A percentile compares a stretch with the other conserved stretches of the same genome.
These are phyloP conservation scores for Catharus ustulatus DNA, from an alignment of 2,797 vertebrate species.

Conservation along the genomic window DNA sequence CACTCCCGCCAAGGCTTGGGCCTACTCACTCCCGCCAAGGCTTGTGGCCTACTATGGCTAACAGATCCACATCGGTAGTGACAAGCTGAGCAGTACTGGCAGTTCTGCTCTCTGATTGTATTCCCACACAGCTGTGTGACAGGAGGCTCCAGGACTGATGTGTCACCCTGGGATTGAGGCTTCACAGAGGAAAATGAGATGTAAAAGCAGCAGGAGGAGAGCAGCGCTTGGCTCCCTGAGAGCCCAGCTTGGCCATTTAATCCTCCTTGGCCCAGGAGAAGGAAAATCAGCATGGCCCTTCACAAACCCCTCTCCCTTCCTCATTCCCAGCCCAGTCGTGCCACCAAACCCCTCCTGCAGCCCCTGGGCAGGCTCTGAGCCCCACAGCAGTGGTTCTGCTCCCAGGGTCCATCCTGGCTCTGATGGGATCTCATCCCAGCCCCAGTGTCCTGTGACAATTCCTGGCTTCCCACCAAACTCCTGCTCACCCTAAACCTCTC, in stretches of 20 bases:
- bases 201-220: neutral
- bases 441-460: neutral
- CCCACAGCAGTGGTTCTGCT: fast-evolving
- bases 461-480: neutral
- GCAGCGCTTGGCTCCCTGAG: neutral
- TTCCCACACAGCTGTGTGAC: neutral
- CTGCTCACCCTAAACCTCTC: neutral
- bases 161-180: neutral
- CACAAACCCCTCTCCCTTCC: neutral
- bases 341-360: neutral
- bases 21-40: too few relatives aligned
- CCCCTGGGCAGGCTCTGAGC: neutral
- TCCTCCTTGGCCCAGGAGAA: fast-evolving
- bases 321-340: neutral
- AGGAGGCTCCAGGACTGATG: neutral
- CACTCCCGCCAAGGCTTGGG: too few relatives aligned
- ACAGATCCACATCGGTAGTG: too few relatives aligned
- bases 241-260: neutral
- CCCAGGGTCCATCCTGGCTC: neutral
- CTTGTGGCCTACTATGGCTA: too few relatives aligned
- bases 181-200: neutral
- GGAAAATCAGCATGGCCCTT: fast-evolving
- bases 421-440: neutral
- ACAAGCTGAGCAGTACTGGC: too few relatives aligned
- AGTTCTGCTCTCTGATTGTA: too few relatives aligned